Percentiles rank a stretch among this genome's conserved stretches.
Evolutionary conservation across 2,888 invertebrate species (phyloP).

Genomic region (Drosophila formosana): DNA sequence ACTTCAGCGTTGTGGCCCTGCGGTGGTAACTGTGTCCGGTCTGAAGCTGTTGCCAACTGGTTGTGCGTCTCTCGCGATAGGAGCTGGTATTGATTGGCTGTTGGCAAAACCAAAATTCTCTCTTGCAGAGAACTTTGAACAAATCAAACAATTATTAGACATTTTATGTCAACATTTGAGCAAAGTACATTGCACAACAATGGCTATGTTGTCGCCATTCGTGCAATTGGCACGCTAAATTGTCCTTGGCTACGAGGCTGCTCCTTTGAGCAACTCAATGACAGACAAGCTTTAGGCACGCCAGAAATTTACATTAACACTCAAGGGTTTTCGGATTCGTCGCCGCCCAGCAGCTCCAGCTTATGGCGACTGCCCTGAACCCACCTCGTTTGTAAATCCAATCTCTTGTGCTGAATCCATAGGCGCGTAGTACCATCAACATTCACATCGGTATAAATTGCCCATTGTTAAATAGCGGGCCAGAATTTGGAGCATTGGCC

Average conservation of each 20-base stretch:
- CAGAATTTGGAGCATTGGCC: conserved; percentile 55
- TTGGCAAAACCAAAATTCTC: conserved; percentile 43
- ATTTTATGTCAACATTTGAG: not conserved
- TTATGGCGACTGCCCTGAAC: conserved; percentile 44
- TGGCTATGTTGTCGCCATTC: conserved; percentile 81
- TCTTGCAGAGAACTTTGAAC: conserved; percentile 24
- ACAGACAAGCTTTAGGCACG: conserved; percentile 60
- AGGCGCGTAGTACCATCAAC: conserved; percentile 53
- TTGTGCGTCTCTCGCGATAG: conserved; percentile 45
- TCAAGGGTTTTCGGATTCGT: conserved; percentile 53
- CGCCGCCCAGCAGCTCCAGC: conserved; percentile 54
- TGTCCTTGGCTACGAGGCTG: conserved; percentile 12
- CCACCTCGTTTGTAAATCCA: conserved; percentile 31
- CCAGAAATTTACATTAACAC: conserved; percentile 31
- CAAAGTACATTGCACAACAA: conserved; percentile 68
- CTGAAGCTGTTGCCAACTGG: conserved; percentile 7
- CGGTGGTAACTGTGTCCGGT: conserved; percentile 3
- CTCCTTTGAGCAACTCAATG: conserved; percentile 16
- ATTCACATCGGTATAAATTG: conserved; percentile 29
- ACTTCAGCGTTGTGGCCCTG: conserved; percentile 20
- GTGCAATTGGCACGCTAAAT: conserved; percentile 79
- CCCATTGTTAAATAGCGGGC: conserved; percentile 34
- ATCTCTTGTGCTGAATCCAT: conserved; percentile 59
- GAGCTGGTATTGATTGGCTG: conserved; percentile 30
- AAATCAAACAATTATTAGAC: conserved; percentile 27